Conservation (phyloP, 2,797 vertebrate genomes). For the Etheostoma perlongum region DNA sequence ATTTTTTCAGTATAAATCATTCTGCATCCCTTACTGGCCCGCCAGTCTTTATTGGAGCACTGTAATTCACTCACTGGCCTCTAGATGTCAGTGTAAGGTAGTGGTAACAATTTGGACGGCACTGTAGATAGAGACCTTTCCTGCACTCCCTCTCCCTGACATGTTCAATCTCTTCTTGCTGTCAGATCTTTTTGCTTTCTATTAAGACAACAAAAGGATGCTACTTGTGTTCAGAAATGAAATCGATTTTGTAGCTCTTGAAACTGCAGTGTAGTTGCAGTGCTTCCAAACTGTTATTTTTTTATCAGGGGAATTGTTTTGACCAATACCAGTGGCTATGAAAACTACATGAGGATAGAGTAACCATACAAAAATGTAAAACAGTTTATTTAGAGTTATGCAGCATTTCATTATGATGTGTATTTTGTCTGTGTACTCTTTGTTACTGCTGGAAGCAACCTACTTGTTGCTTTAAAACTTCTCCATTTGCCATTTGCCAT, state of each 20-base stretch:
- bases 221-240: neutral
- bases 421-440: neutral
- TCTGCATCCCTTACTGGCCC: neutral
- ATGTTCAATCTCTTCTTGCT: slow-evolving; percentile 8
- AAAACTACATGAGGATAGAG: neutral
- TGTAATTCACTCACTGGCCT: slow-evolving; percentile 61
- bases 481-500: neutral
- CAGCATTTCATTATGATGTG: neutral
- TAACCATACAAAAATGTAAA: neutral
- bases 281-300: slow-evolving; percentile 10
- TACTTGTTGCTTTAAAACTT: slow-evolving; percentile 47
- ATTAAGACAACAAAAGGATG: slow-evolving; percentile 9
- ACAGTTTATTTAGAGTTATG: neutral
- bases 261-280: neutral
- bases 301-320: neutral
- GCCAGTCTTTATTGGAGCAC: accelerated
- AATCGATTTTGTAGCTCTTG: slow-evolving; percentile 11
- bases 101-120: neutral
- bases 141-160: neutral
- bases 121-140: neutral
- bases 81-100: slow-evolving; percentile 75
- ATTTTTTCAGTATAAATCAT: neutral
- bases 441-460: slow-evolving; percentile 8
- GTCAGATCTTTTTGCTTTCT: slow-evolving; percentile 21
- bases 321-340: neutral